phyloP scores from a whole-genome alignment of 1,140 invertebrate genomes.

The Lanistes nyassanus region DNA sequence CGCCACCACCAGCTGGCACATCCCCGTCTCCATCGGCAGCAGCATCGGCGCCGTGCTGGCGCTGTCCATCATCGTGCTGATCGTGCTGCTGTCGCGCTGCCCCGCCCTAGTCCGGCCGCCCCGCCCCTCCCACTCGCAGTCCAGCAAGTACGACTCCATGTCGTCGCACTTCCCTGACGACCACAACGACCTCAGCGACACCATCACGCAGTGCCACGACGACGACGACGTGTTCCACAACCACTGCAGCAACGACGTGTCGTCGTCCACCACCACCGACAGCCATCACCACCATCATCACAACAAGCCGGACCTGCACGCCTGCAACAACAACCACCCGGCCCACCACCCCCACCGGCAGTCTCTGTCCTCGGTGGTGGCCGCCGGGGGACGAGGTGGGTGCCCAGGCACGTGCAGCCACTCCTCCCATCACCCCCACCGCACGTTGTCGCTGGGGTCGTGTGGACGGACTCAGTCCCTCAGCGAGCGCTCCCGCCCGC shows the following conservation, averaged over 20 bases:
- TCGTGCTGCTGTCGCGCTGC: slow-evolving; percentile 57
- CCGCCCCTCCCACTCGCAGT: slow-evolving; percentile 41
- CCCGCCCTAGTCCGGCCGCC: slow-evolving; percentile 39
- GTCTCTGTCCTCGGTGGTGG: background rate
- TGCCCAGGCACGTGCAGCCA: background rate
- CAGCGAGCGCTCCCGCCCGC: background rate
- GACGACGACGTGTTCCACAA: slow-evolving; percentile 48
- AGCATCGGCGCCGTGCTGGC: slow-evolving; percentile 61
- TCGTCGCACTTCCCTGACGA: slow-evolving; percentile 52
- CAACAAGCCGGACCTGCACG: slow-evolving; percentile 28
- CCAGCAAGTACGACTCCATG: slow-evolving; percentile 57
- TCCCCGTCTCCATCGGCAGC: slow-evolving; percentile 63
- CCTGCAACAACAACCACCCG: background rate
- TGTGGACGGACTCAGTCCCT: background rate
- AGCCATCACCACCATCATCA: slow-evolving; percentile 44
- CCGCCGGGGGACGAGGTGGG: too few relatives aligned
- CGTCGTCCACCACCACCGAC: slow-evolving; percentile 24
- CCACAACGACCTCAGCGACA: slow-evolving; percentile 56
- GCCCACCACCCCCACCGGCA: background rate
- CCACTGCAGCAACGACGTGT: slow-evolving; percentile 32
- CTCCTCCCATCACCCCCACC: background rate
- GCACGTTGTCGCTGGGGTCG: background rate
- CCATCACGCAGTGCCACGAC: slow-evolving; percentile 46
- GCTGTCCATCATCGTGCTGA: slow-evolving; percentile 58
- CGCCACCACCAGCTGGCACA: slow-evolving; percentile 58